phyloP scores from a whole-genome alignment of 2,888 invertebrate species.

The Chaitophorus viminalis region DNA sequence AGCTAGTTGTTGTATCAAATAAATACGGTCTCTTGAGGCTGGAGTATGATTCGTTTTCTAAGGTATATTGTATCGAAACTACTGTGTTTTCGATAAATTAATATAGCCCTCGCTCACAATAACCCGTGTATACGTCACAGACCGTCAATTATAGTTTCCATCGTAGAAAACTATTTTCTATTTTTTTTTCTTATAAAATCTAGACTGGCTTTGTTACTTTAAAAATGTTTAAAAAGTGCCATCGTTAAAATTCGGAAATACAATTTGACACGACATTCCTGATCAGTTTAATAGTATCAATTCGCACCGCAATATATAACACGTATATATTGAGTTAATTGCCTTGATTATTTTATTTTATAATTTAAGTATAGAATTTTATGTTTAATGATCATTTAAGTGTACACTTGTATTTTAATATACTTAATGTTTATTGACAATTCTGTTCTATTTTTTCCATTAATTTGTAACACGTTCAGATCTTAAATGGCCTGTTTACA shows the following conservation, averaged over 20 bases:
- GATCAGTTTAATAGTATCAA: neutral
- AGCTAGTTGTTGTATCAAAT: neutral
- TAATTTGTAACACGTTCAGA: neutral
- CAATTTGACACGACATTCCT: neutral
- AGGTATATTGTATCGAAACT: neutral
- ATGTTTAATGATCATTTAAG: too few species aligned
- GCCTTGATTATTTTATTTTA: neutral
- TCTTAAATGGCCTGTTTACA: neutral
- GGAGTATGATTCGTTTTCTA: neutral
- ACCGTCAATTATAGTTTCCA: slow-evolving; percentile 38
- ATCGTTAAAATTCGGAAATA: slow-evolving; percentile 23
- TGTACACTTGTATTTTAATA: too few species aligned
- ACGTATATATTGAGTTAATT: neutral
- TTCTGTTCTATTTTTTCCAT: neutral
- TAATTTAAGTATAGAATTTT: too few species aligned
- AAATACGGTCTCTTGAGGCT: neutral
- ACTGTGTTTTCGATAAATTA: neutral
- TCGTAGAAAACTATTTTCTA: slow-evolving; percentile 25
- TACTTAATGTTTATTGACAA: neutral
- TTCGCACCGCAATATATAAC: neutral
- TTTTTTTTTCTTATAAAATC: neutral
- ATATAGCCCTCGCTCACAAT: neutral
- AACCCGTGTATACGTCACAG: neutral
- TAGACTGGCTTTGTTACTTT: neutral
- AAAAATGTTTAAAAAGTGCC: neutral